These are phyloP conservation scores for Nerophis lumbriciformis DNA, from an alignment of 2,113 vertebrate genomes.

Conservation along the genomic window DNA sequence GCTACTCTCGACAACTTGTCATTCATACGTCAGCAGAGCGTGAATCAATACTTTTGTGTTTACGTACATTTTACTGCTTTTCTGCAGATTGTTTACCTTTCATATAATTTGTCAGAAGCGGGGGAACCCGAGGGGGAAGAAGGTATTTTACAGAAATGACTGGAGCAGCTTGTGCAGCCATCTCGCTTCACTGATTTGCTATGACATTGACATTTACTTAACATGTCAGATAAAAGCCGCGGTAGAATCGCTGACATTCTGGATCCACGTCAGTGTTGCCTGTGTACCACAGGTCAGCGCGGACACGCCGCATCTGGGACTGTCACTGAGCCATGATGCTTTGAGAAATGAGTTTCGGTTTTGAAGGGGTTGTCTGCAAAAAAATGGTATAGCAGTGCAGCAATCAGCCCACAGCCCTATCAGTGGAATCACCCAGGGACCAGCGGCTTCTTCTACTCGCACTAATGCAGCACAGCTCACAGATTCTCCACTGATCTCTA, in stretches of 20 bases:
- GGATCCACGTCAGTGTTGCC: slow-evolving; percentile 22
- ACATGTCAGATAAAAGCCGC: slow-evolving; percentile 46
- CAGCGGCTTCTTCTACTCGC: slow-evolving; percentile 32
- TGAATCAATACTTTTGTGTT: slow-evolving; percentile 35
- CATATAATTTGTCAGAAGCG: slow-evolving; percentile 36
- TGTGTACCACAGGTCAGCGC: slow-evolving; percentile 32
- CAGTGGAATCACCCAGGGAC: slow-evolving; percentile 51
- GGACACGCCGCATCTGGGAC: slow-evolving; percentile 45
- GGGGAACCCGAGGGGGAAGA: slow-evolving; percentile 17
- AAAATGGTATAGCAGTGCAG: slow-evolving; percentile 53
- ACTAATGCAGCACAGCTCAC: slow-evolving; percentile 44
- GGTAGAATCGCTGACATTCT: slow-evolving; percentile 28
- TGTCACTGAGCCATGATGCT: slow-evolving; percentile 36
- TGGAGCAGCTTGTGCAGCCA: slow-evolving; percentile 22
- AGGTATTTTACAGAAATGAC: slow-evolving; percentile 42
- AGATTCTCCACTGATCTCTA: slow-evolving; percentile 40
- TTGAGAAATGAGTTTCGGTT: slow-evolving; percentile 56
- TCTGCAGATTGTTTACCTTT: slow-evolving; percentile 16
- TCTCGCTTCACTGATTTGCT: slow-evolving; percentile 17
- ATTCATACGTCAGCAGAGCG: slow-evolving; percentile 16
- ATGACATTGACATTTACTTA: slow-evolving; percentile 48
- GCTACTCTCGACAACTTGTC: slow-evolving; percentile 12
- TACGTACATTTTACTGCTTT: slow-evolving; percentile 27
- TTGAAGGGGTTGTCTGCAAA: slow-evolving; percentile 46
- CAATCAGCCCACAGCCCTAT: slow-evolving; percentile 50